Percentiles rank a stretch among this genome's conserved stretches.
phyloP scores from a whole-genome alignment of 2,113 vertebrate species.

The Neotragus pygmaeus region DNA sequence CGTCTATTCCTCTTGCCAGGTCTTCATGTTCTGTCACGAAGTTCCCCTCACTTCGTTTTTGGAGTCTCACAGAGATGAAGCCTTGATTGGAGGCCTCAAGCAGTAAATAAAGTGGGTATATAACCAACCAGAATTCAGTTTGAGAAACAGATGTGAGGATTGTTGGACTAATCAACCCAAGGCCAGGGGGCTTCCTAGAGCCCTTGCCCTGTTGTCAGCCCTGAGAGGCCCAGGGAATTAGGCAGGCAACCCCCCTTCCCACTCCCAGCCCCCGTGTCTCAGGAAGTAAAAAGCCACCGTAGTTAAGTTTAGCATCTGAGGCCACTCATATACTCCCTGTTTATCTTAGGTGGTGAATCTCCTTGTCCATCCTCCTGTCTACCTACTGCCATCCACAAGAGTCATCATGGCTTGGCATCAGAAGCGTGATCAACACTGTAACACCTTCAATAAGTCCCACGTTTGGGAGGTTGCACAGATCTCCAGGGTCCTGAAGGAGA shows the following conservation, averaged over 20 bases:
- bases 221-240: background rate
- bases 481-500: background rate
- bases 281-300: background rate
- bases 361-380: background rate
- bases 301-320: background rate
- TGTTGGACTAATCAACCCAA: background rate
- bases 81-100: background rate
- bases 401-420: background rate
- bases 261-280: background rate
- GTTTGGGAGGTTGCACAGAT: background rate
- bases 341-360: background rate
- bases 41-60: too few relatives aligned
- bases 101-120: background rate
- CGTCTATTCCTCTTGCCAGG: background rate
- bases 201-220: background rate
- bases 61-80: background rate
- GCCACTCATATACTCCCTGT: background rate
- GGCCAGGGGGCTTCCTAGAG: background rate
- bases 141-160: background rate
- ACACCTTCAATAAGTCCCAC: background rate
- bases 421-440: background rate
- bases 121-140: too few relatives aligned
- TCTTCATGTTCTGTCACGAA: rapidly evolving
- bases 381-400: background rate
- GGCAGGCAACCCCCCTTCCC: background rate